A percentile compares a stretch with the other conserved stretches of the same genome.
These are phyloP conservation scores for Cerastoderma edule DNA, from an alignment of 2,888 invertebrate species.

Conservation along the genomic window DNA sequence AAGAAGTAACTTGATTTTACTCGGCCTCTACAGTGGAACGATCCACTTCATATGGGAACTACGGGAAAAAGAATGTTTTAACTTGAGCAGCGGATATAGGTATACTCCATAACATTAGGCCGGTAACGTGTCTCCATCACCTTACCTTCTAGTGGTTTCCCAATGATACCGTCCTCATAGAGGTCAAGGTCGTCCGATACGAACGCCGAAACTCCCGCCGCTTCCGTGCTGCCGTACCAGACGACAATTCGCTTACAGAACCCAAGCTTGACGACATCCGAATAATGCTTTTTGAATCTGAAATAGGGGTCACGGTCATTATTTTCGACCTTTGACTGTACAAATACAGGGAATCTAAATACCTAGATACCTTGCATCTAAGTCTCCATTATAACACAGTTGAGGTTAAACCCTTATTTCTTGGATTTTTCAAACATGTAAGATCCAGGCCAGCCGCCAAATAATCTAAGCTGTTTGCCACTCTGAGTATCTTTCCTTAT, in stretches of 20 bases:
- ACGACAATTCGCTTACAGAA: constrained; percentile 26
- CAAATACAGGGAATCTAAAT: background rate
- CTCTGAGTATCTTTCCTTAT: too few species aligned
- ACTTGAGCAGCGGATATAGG: too few species aligned
- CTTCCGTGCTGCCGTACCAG: constrained; percentile 31
- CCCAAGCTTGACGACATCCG: background rate
- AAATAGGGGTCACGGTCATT: background rate
- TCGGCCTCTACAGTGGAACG: too few species aligned
- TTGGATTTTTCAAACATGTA: background rate
- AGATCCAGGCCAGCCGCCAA: background rate
- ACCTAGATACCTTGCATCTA: background rate
- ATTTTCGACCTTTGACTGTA: too few species aligned
- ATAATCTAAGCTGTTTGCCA: too few species aligned
- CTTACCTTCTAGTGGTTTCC: constrained; percentile 22
- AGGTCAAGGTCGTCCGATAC: background rate
- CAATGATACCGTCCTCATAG: constrained; percentile 32
- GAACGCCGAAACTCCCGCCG: constrained; percentile 23
- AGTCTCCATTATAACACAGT: background rate
- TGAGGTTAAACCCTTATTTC: background rate
- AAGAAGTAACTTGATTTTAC: too few species aligned
- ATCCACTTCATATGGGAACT: too few species aligned
- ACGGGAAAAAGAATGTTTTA: too few species aligned
- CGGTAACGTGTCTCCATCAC: background rate
- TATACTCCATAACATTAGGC: too few species aligned
- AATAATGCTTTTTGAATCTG: constrained; percentile 27